These are phyloP conservation scores for Synanthedon myopaeformis DNA, from an alignment of 2,888 invertebrate species.

Conservation along the genomic window DNA sequence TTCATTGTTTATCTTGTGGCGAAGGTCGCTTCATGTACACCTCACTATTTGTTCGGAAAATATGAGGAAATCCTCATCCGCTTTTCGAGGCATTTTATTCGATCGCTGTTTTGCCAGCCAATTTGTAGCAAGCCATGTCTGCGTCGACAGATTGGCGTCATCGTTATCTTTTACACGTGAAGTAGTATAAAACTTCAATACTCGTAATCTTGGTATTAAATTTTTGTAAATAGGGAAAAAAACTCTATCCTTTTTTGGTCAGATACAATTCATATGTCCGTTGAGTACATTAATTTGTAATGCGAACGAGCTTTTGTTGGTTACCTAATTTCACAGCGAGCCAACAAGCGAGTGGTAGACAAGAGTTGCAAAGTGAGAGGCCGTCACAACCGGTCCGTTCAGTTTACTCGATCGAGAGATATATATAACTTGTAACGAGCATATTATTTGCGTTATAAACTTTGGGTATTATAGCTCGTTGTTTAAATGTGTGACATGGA, in stretches of 20 bases:
- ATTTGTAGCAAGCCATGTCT: slow-evolving; percentile 22
- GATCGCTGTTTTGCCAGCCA: slow-evolving; percentile 33
- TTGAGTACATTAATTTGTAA: slow-evolving; percentile 25
- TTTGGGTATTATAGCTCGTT: slow-evolving; percentile 17
- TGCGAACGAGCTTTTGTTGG: slow-evolving; percentile 53
- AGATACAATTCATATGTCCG: slow-evolving; percentile 12
- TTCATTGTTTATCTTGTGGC: slow-evolving; percentile 61
- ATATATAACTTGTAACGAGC: slow-evolving; percentile 35
- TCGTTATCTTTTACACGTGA: slow-evolving; percentile 1
- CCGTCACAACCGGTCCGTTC: slow-evolving; percentile 63
- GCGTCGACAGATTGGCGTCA: slow-evolving; percentile 15
- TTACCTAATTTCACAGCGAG: slow-evolving; percentile 66
- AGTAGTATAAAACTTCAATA: not conserved
- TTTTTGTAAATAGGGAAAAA: slow-evolving; percentile 21
- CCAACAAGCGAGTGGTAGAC: slow-evolving; percentile 53
- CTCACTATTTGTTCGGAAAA: slow-evolving; percentile 59
- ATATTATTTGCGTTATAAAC: slow-evolving; percentile 29
- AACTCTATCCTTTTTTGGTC: no score
- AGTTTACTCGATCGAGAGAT: slow-evolving; percentile 54
- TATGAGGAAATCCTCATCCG: slow-evolving; percentile 64
- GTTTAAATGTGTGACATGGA: slow-evolving; percentile 15
- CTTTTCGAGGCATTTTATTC: slow-evolving; percentile 55
- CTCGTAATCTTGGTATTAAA: slow-evolving; percentile 7
- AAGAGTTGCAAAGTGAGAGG: slow-evolving; percentile 67
- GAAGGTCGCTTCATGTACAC: slow-evolving; percentile 53